A percentile compares a stretch with the other conserved stretches of the same genome.
Conservation (phyloP, 2,888 invertebrate genomes). For the Gymnosoma rotundatum region DNA sequence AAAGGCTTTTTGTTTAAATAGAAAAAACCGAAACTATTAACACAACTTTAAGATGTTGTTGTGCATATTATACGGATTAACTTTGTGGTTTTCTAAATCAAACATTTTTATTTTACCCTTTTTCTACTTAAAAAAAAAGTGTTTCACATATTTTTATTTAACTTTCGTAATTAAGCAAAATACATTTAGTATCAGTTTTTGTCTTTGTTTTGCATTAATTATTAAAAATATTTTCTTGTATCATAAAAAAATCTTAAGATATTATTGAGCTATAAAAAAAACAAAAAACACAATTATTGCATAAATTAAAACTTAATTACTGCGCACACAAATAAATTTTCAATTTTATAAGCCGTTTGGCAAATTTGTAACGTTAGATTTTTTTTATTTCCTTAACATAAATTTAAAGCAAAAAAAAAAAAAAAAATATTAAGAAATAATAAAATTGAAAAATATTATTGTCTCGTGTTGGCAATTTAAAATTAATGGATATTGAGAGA, state of each 20-base stretch:
- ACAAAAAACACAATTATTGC: conserved; percentile 47
- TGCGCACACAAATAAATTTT: conserved; percentile 57
- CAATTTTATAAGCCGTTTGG: conserved; percentile 66
- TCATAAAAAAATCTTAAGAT: conserved; percentile 19
- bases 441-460: conserved; percentile 57
- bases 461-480: conserved; percentile 54
- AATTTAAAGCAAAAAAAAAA: conserved; percentile 42
- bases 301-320: conserved; percentile 68
- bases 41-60: too few relatives aligned
- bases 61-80: too few relatives aligned
- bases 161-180: too few relatives aligned
- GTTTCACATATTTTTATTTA: too few relatives aligned
- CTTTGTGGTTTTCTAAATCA: too few relatives aligned
- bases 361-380: conserved; percentile 39
- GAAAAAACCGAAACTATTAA: too few relatives aligned
- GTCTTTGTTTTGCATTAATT: background rate
- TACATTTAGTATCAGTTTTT: background rate
- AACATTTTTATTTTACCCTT: too few relatives aligned
- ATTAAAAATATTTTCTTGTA: background rate
- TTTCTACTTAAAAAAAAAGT: too few relatives aligned
- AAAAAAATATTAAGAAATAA: conserved; percentile 28
- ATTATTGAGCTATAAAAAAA: conserved; percentile 3
- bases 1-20: too few relatives aligned
- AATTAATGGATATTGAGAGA: conserved; percentile 39
- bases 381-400: conserved; percentile 12